Percentiles rank a stretch among this genome's conserved stretches.
phyloP scores from a whole-genome alignment of 2,888 invertebrate genomes.

The Scelioninae gen. 1 region DNA sequence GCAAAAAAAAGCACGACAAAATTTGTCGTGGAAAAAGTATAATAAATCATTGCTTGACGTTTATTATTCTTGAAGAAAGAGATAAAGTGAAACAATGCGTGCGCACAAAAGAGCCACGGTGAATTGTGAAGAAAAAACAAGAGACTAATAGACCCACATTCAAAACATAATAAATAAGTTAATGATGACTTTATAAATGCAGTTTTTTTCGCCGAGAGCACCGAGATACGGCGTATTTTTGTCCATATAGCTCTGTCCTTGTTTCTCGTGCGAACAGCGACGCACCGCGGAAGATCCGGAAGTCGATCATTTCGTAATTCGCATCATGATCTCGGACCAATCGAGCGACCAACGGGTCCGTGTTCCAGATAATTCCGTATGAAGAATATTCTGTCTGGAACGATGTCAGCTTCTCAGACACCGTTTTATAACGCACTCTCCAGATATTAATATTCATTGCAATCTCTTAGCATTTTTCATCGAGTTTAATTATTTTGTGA shows the following conservation, averaged over 20 bases:
- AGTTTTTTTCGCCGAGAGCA: too few species aligned
- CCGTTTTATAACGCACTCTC: slow-evolving; percentile 34
- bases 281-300: slow-evolving; percentile 29
- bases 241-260: too few species aligned
- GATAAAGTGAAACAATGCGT: slow-evolving; percentile 16
- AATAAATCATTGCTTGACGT: background rate
- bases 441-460: slow-evolving; percentile 19
- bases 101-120: slow-evolving; percentile 3
- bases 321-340: slow-evolving; percentile 32
- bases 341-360: slow-evolving; percentile 39
- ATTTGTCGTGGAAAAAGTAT: too few species aligned
- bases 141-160: background rate
- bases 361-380: slow-evolving; percentile 49
- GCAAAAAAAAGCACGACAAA: too few species aligned
- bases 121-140: slow-evolving; percentile 10
- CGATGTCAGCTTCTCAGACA: slow-evolving; percentile 24
- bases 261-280: background rate
- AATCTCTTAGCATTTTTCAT: background rate
- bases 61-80: slow-evolving; percentile 6
- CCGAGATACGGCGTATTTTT: too few species aligned
- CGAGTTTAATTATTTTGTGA: too few species aligned
- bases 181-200: slow-evolving; percentile 28
- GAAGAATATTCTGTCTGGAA: slow-evolving; percentile 22
- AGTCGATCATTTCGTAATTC: slow-evolving; percentile 48
- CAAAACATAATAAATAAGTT: slow-evolving; percentile 16